Evolutionary conservation across 92 coral and sea anemone genomes (phyloP), one percentile per base, ranked within the genome.

Genomic region (Heliopora coerulea): DNA sequence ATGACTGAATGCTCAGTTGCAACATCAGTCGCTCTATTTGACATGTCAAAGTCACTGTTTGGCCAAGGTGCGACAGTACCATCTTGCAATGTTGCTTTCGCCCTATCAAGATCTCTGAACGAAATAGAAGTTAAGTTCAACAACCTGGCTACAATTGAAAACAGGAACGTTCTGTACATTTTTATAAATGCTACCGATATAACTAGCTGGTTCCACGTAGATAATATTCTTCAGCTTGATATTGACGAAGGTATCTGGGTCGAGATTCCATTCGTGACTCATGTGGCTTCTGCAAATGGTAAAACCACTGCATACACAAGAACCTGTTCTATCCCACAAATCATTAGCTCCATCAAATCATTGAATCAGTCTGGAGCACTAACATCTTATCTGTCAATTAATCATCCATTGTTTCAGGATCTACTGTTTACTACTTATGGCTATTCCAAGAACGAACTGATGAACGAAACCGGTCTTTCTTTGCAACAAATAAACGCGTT

Each of bases 201-300:
- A 35, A 13, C 63, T 48, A 70, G 77, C 27, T 70, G 77, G 77
- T 70, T 70, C 14, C 61, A 28, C 18, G 54, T 70, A 63, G 77
- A 70, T 54, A 41, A 19, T 23, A 70, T 70, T 33, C 77, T 70
- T 30, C 77, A 70, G 77, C 57, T 70, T 28, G 32, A 32, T 52
- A 21, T 70, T 9, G 62, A 52, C 50, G 77, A 70, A 37, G 77
- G 77, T 54, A 52, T 70, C 49, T 70, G 77, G 77, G 77, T 70
- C 9, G 77, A 70, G 54, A 70, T 70, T 1, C 77, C 77, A 54
- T 33, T 34, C 29, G 77, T 70, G 20, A 32, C 49, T 33, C 77
- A 70, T 28, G 77, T 70, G 40, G 62, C 77, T 1, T 3, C 49
- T 52, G 63, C 63, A 52, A 44, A 21, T 13, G 30, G 77, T 30